Evolutionary conservation across 1,140 invertebrate genomes (phyloP).

Genomic region (Bicyclus anynana): DNA sequence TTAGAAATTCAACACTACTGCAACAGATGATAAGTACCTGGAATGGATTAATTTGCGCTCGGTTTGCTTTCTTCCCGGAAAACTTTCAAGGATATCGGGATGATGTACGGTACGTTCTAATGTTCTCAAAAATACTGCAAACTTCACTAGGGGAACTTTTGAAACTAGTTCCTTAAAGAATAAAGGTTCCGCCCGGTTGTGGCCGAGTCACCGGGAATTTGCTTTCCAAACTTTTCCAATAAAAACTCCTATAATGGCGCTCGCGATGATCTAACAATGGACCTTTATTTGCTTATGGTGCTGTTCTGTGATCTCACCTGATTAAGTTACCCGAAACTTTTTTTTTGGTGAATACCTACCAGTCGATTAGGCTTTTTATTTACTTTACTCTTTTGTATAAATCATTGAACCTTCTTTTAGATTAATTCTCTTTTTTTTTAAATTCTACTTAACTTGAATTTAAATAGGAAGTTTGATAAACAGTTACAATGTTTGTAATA

Average conservation of each 20-base stretch:
- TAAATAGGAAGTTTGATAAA: too few relatives aligned
- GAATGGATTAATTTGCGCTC: not conserved
- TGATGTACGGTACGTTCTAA: not conserved
- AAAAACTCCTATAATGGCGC: constrained; percentile 31
- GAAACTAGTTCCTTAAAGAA: constrained; percentile 9
- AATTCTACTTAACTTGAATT: too few relatives aligned
- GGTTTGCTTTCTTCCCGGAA: not conserved
- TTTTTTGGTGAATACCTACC: not conserved
- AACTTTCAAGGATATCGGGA: not conserved
- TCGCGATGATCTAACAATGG: constrained; percentile 26
- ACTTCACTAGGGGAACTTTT: not conserved
- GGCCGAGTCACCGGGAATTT: constrained; percentile 22
- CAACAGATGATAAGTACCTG: too few relatives aligned
- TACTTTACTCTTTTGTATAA: too few relatives aligned
- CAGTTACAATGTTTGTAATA: too few relatives aligned
- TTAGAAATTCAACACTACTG: too few relatives aligned
- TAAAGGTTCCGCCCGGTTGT: constrained; percentile 16
- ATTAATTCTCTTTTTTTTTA: too few relatives aligned
- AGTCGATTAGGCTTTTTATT: too few relatives aligned
- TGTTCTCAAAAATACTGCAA: constrained; percentile 8
- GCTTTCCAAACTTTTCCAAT: constrained; percentile 29
- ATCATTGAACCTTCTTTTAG: too few relatives aligned
- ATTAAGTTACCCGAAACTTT: not conserved
- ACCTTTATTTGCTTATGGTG: not conserved
- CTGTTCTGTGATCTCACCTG: not conserved